Percentiles rank a stretch among this genome's conserved stretches.
Conservation (phyloP, 2,888 invertebrate genomes). For the Timandra comae region DNA sequence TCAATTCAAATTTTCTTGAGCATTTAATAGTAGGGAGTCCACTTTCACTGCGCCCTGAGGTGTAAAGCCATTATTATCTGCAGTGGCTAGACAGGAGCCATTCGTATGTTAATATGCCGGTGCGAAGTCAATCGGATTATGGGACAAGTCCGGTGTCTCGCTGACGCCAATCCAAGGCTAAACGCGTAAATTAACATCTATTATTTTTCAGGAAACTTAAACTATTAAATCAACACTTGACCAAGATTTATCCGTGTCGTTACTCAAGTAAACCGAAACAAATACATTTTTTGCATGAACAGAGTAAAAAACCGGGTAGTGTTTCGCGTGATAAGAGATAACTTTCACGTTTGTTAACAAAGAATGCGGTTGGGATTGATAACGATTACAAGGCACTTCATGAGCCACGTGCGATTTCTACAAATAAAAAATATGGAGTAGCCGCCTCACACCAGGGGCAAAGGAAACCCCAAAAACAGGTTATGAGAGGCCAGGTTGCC, state of each 20-base stretch:
- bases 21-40: constrained; percentile 15
- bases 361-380: constrained; percentile 3
- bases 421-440: constrained; percentile 38
- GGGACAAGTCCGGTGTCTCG: constrained; percentile 13
- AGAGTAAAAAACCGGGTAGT: neutral
- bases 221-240: constrained; percentile 18
- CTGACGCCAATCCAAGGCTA: constrained; percentile 40
- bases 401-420: constrained; percentile 36
- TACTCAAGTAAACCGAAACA: constrained; percentile 1
- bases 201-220: constrained; percentile 50
- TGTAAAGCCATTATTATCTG: constrained; percentile 51
- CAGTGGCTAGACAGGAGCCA: constrained; percentile 47
- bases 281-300: neutral
- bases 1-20: constrained; percentile 4
- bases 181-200: constrained; percentile 43
- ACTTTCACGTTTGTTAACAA: constrained; percentile 5
- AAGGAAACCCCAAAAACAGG: constrained; percentile 76
- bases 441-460: constrained; percentile 51
- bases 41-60: constrained; percentile 57
- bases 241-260: constrained; percentile 9
- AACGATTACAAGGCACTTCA: too few relatives aligned
- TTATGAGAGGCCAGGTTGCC: constrained; percentile 71
- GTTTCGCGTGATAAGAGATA: constrained; percentile 5
- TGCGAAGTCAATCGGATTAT: constrained; percentile 29
- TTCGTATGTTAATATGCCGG: constrained; percentile 62